These are phyloP conservation scores for Campoplex nolae DNA, from an alignment of 2,888 invertebrate species.

Conservation along the genomic window DNA sequence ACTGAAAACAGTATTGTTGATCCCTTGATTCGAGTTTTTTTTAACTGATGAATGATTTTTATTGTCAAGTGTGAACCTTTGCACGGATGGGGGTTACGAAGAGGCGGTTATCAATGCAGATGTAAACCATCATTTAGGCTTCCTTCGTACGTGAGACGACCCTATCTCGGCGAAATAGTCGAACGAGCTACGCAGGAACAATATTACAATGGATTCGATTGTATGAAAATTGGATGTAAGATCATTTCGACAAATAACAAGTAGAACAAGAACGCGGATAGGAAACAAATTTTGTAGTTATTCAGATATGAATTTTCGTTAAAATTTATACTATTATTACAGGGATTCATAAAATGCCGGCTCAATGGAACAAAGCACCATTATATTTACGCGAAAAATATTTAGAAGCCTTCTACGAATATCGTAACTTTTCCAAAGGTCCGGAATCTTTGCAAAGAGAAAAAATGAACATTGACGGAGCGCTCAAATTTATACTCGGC, in stretches of 20 bases:
- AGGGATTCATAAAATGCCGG: slow-evolving; percentile 95
- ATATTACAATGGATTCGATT: slow-evolving; percentile 97
- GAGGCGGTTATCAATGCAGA: slow-evolving; percentile 98
- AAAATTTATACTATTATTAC: slow-evolving; percentile 37
- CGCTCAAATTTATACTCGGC: slow-evolving; percentile 91
- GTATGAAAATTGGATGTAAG: slow-evolving; percentile 96
- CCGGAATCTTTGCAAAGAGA: slow-evolving; percentile 88
- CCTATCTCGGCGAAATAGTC: slow-evolving; percentile 96
- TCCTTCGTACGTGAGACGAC: slow-evolving; percentile 94
- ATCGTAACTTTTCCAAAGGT: slow-evolving; percentile 89
- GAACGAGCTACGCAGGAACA: slow-evolving; percentile 97
- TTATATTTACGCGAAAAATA: slow-evolving; percentile 90
- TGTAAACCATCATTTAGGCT: slow-evolving; percentile 95
- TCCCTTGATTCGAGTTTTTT: neutral
- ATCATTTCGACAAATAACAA: slow-evolving; percentile 69
- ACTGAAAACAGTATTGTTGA: no score
- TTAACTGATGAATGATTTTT: slow-evolving; percentile 35
- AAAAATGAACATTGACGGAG: slow-evolving; percentile 91
- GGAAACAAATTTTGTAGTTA: neutral
- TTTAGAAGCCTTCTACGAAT: slow-evolving; percentile 90
- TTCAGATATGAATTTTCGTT: neutral
- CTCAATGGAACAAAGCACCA: slow-evolving; percentile 92
- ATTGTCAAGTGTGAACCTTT: slow-evolving; percentile 94
- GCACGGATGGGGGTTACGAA: slow-evolving; percentile 97
- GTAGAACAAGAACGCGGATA: neutral